phyloP scores from a whole-genome alignment of 2,113 vertebrate genomes.

The Sander vitreus region DNA sequence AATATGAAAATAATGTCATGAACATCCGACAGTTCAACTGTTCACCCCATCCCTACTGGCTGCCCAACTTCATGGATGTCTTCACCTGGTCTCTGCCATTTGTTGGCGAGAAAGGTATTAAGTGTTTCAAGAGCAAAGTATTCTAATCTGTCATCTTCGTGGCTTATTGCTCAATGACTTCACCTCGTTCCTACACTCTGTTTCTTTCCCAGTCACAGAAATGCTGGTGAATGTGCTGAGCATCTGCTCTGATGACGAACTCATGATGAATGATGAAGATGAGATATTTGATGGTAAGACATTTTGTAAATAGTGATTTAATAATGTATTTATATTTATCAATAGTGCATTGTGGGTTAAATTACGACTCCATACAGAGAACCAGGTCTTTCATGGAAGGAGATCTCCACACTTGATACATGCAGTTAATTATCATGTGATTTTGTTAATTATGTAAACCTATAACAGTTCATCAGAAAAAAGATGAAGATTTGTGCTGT shows the following conservation, averaged over 20 bases:
- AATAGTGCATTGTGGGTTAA: constrained; percentile 10
- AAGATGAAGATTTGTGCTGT: background rate
- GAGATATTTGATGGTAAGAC: constrained; percentile 87
- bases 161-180: background rate
- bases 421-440: background rate
- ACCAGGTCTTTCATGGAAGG: background rate
- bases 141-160: background rate
- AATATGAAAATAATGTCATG: constrained; percentile 91
- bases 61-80: constrained; percentile 90
- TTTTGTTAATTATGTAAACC: background rate
- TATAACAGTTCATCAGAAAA: background rate
- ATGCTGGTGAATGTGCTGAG: constrained; percentile 90
- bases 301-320: background rate
- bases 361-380: background rate
- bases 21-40: constrained; percentile 90
- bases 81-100: constrained; percentile 90
- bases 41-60: constrained; percentile 89
- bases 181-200: background rate
- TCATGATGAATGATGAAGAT: constrained; percentile 88
- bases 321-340: constrained; percentile 1
- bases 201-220: constrained; percentile 84
- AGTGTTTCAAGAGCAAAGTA: background rate
- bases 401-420: background rate
- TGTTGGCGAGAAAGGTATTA: constrained; percentile 87
- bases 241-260: constrained; percentile 89